These are phyloP conservation scores for Rhinella marina DNA, from an alignment of 2,797 vertebrate species.

Conservation along the genomic window DNA sequence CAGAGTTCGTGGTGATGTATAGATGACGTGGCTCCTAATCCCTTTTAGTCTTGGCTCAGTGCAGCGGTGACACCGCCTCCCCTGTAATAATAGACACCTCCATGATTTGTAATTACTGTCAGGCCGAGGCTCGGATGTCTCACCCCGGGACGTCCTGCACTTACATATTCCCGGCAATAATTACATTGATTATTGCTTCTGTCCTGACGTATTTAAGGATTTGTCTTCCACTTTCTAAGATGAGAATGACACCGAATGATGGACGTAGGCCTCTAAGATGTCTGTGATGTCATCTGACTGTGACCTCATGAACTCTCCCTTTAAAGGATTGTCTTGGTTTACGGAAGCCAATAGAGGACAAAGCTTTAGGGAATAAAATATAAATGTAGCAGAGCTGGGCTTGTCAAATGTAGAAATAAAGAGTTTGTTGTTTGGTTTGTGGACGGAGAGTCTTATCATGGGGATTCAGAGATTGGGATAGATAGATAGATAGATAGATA, in stretches of 20 bases:
- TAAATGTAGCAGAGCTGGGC: neutral
- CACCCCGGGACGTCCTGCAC: neutral
- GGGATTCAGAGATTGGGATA: neutral
- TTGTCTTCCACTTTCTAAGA: neutral
- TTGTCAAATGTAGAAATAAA: neutral
- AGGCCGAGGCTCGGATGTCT: neutral
- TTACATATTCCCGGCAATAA: conserved; percentile 20
- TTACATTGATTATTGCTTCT: conserved; percentile 15
- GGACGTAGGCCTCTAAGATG: neutral
- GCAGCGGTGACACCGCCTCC: neutral
- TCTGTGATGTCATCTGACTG: neutral
- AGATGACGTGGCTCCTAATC: conserved; percentile 33
- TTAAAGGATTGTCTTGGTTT: no score
- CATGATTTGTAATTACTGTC: conserved; percentile 32
- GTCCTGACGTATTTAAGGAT: neutral
- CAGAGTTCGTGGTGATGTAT: conserved; percentile 10
- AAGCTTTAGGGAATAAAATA: neutral
- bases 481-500: neutral
- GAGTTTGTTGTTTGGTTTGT: neutral
- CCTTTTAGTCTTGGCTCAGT: conserved; percentile 7
- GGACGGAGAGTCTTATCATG: neutral
- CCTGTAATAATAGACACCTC: conserved; percentile 10
- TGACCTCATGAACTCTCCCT: neutral
- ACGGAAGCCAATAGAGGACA: no score
- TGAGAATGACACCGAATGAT: neutral